Evolutionary conservation across 2,888 invertebrate genomes (phyloP), one percentile per base, ranked within the genome.

Genomic region (Euproctis similis): DNA sequence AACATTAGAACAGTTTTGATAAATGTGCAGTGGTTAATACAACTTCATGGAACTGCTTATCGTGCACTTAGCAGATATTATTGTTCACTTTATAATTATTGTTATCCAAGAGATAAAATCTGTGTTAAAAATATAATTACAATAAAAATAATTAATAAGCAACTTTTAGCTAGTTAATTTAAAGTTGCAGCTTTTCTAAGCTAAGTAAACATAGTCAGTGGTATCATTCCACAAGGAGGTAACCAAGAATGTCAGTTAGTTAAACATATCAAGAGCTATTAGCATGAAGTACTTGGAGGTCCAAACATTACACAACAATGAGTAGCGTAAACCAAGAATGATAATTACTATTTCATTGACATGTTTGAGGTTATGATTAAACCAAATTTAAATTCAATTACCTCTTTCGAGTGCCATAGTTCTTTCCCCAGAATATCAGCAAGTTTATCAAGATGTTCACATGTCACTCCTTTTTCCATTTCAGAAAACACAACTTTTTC

Each of bases 381-480:
- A 34, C 17, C 42, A 44, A 40, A 40, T 28, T 27, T 31, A 21
- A 22, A n/a, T 18, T 23, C 19, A 36, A 54, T 63, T 58, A 84
- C 85, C 70, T 85, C 82, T 53, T 76, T 84, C 26, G 73, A 54
- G 45, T 75, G 73, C 81, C 81, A 85, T 38, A 82, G 51, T 28
- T 85, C 78, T 53, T 75, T 76, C 34, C 61, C 74, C 10, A 82
- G 61, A 32, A 54, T 52, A 36, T 77, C 76, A 33, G 69, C 63
- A 21, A 85, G 57, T 42, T 76, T 80, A 51, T 82, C 81, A 25
- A 85, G 62, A 57, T 85, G 85, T 38, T 84, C 82, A 61, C 85
- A 85, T 31, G 81, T 82, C 53, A 73, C 68, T 53, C 73, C 74
- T 68, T 70, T 80, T 66, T 82, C 78, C 82, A 82, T 84, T 60